These are phyloP conservation scores for Egretta garzetta DNA, from an alignment of 2,113 vertebrate genomes.

Conservation along the genomic window DNA sequence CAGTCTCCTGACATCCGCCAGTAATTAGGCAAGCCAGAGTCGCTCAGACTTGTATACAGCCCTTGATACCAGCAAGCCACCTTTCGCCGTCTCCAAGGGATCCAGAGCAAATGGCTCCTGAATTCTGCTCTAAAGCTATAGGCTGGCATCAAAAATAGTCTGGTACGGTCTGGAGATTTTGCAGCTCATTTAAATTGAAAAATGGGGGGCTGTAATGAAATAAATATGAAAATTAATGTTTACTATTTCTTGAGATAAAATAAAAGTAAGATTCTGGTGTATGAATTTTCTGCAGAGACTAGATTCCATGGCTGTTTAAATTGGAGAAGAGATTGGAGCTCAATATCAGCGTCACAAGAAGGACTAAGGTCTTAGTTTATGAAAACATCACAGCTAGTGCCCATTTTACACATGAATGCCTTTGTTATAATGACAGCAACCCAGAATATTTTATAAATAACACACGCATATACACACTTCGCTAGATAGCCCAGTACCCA, in stretches of 20 bases:
- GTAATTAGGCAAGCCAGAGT: neutral
- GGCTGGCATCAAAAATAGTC: neutral
- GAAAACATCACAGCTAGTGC: neutral
- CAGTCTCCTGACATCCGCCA: neutral
- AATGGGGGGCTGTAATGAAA: neutral
- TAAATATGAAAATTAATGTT: neutral
- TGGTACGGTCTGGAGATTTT: neutral
- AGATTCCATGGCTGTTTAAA: neutral
- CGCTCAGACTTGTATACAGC: neutral
- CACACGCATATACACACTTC: neutral
- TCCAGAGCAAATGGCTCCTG: neutral
- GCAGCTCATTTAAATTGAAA: neutral
- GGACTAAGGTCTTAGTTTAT: neutral
- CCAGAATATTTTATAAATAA: neutral
- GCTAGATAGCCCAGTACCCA: neutral
- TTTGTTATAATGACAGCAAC: neutral
- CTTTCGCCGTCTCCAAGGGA: neutral
- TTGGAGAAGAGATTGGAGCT: neutral
- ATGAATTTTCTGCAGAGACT: neutral
- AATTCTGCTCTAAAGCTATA: neutral
- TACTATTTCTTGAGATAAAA: neutral
- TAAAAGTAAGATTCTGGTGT: neutral
- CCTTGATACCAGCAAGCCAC: neutral
- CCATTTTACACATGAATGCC: neutral
- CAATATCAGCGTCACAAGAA: neutral